Conservation (phyloP, 1,140 invertebrate species). For the Drosophila tropicalis region DNA sequence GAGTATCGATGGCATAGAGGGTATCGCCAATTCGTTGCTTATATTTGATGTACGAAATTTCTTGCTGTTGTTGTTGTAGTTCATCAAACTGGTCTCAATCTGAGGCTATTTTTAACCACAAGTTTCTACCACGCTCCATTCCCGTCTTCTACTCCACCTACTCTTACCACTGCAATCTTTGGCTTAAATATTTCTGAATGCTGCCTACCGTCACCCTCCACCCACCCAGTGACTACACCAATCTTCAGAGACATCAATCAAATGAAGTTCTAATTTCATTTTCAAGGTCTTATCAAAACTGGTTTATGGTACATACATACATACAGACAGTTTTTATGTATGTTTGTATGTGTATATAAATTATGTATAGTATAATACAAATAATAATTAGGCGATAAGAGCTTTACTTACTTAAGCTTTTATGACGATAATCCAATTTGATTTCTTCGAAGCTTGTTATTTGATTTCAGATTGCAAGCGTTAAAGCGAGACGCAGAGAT, state of each 20-base stretch:
- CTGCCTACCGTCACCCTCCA: conserved; percentile 1
- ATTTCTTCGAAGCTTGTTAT: conserved; percentile 47
- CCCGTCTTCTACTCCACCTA: background rate
- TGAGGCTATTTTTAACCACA: conserved; percentile 45
- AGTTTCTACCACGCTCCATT: conserved; percentile 17
- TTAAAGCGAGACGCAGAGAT: conserved; percentile 3
- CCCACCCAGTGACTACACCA: background rate
- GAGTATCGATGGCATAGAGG: background rate
- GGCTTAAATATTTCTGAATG: background rate
- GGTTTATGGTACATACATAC: conserved; percentile 16
- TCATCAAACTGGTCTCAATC: conserved; percentile 52
- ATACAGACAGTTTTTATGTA: conserved; percentile 4
- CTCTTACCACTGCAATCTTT: background rate
- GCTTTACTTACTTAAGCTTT: conserved; percentile 30
- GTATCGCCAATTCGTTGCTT: conserved; percentile 29
- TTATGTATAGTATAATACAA: conserved; percentile 5
- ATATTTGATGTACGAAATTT: conserved; percentile 2
- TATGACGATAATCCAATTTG: conserved; percentile 54
- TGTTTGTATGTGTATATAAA: background rate
- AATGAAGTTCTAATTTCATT: conserved; percentile 45
- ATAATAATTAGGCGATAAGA: conserved; percentile 18
- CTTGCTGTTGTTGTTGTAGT: conserved; percentile 9
- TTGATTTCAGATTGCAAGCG: conserved; percentile 46
- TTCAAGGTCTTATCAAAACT: conserved; percentile 55
- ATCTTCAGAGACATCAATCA: conserved; percentile 55